Conservation (phyloP, 37 sponge, comb jelly and placozoan species). For the Ianthella basta region DNA sequence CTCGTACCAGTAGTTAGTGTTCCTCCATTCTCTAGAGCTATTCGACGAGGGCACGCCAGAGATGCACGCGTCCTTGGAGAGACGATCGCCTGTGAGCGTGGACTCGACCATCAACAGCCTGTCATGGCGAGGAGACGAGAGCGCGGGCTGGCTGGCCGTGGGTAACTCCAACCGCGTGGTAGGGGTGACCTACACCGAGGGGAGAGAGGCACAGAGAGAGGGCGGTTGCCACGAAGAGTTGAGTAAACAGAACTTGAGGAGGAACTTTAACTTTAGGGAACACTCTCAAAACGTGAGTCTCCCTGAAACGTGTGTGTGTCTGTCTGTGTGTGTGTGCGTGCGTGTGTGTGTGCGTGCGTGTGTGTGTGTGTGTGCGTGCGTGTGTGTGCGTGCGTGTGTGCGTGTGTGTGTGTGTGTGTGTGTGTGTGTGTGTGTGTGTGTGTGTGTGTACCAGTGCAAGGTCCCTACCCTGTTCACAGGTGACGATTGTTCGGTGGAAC, state of each 20-base stretch:
- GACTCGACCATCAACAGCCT: slow-evolving; percentile 59
- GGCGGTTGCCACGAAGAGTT: slow-evolving; percentile 27
- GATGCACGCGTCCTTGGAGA: slow-evolving; percentile 75
- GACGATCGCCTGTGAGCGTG: slow-evolving; percentile 49
- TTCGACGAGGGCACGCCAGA: background rate
- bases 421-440: background rate
- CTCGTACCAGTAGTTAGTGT: too few species aligned
- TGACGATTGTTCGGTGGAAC: slow-evolving; percentile 91
- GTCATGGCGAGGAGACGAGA: slow-evolving; percentile 79
- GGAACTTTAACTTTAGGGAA: slow-evolving; percentile 91
- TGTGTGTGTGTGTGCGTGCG: background rate
- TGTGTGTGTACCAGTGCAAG: background rate
- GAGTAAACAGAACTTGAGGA: slow-evolving; percentile 66
- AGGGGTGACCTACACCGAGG: slow-evolving; percentile 81
- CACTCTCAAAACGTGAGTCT: slow-evolving; percentile 84
- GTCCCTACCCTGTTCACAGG: slow-evolving; percentile 41
- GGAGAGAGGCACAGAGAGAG: slow-evolving; percentile 19
- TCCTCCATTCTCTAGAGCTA: too few species aligned
- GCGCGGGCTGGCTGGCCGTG: slow-evolving; percentile 77
- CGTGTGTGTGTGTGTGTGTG: background rate
- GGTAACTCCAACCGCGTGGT: slow-evolving; percentile 80
- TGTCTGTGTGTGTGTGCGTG: background rate
- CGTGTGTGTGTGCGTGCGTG: background rate
- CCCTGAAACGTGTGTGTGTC: background rate
- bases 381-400: background rate